These are phyloP conservation scores for Chaetoderma sp. DNA, from an alignment of 2,888 invertebrate genomes.

Conservation along the genomic window DNA sequence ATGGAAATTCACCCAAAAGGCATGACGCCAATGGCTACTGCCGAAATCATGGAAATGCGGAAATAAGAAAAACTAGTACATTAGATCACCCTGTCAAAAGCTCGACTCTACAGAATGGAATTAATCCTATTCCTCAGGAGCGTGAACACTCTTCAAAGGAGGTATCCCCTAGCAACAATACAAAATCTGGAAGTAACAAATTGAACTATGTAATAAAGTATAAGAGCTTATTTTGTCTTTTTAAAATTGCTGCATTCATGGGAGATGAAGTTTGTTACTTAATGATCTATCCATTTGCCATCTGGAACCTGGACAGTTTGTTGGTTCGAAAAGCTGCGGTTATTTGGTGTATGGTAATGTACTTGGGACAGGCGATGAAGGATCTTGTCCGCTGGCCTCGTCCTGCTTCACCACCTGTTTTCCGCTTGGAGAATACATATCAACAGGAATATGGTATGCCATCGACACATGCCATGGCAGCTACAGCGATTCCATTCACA, in stretches of 20 bases:
- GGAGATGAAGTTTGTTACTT: constrained; percentile 55
- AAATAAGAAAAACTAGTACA: too few species aligned
- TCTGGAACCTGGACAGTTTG: constrained; percentile 52
- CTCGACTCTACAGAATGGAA: too few species aligned
- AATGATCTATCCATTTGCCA: constrained; percentile 45
- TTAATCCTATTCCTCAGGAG: too few species aligned
- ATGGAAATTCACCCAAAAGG: too few species aligned
- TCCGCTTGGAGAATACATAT: constrained; percentile 49
- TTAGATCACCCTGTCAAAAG: too few species aligned
- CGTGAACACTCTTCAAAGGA: neutral
- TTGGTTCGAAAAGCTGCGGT: constrained; percentile 42
- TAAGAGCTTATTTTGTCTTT: constrained; percentile 41
- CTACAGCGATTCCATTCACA: constrained; percentile 52
- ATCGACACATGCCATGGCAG: constrained; percentile 58
- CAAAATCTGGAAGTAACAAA: too few species aligned
- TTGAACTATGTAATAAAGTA: constrained; percentile 36
- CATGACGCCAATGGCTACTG: too few species aligned
- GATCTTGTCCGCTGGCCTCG: constrained; percentile 54
- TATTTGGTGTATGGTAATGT: constrained; percentile 56
- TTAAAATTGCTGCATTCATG: constrained; percentile 48
- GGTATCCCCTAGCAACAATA: too few species aligned
- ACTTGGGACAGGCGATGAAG: constrained; percentile 53
- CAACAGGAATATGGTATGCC: constrained; percentile 54
- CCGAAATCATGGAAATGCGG: too few species aligned
- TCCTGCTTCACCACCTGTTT: constrained; percentile 50